Base-by-base conservation (phyloP, 2,888 invertebrate genomes). In the Dicranocentrus wangi region DNA sequence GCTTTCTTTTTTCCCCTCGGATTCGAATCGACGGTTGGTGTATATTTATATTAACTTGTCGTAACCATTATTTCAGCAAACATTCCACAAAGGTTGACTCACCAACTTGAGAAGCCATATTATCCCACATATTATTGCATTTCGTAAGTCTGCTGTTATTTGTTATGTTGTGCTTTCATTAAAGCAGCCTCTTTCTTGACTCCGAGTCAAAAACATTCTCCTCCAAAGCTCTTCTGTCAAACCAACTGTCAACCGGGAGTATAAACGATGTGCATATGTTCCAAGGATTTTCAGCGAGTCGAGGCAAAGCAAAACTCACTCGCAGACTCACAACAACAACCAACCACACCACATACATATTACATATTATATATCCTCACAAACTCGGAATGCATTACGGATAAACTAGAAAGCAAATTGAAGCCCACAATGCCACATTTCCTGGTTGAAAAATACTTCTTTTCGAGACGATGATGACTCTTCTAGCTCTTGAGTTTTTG, bases 211-310 rank as follows among this genome's bases (percentile, higher is more conserved):
- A 71, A 78, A 78, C 71, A 71, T 71, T 78, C 53, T 71, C 71
- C 71, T 65, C 58, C 65, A 71, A 78, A 78, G 55, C 63, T 71
- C 78, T 78, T 78, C 78, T 78, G 78, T 78, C 78, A 78, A 78
- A 78, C 71, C 71, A 78, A 78, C 78, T 78, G 78, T 78, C 78
- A 78, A 78, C 78, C 55, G 28, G 25, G 23, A 78, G 78, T 71
- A 78, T 71, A 78, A 78, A 78, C 71, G 78, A 78, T 78, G 78
- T 71, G 78, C 78, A 78, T 78, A 71, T 78, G 78, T 71, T 71
- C 69, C 3, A 8, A 5, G 17, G 15, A 61, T 53, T 72, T 71
- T 70, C 55, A 42, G 21, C 5, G 17, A 47, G 47, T 32, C 32
- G 32, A 32, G 32, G 3, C 10, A 32, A 32, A 32, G 32, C 32